Conservation (phyloP, 2,888 invertebrate genomes). For the Polymixis lichenea region DNA sequence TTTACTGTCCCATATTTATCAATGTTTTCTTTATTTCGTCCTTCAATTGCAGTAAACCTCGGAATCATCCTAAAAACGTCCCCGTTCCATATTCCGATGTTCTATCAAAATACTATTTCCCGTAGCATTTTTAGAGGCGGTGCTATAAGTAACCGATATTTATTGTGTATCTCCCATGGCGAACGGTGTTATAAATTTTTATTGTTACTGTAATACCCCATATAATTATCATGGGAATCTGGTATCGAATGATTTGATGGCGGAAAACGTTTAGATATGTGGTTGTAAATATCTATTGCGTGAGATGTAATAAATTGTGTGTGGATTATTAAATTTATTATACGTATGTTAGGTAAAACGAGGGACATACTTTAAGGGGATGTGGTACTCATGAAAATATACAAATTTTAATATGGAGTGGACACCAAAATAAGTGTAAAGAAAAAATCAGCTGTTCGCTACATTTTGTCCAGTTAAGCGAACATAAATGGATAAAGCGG, state of each 20-base stretch:
- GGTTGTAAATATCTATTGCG: constrained; percentile 60
- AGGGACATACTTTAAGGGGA: no score
- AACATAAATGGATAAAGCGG: no score
- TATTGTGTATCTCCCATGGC: constrained; percentile 61
- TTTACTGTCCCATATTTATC: no score
- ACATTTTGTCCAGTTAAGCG: no score
- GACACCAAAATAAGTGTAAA: no score
- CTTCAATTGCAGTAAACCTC: constrained; percentile 11
- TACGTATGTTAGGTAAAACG: no score
- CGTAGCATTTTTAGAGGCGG: constrained; percentile 53
- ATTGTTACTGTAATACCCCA: constrained; percentile 65
- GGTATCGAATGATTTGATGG: constrained; percentile 65
- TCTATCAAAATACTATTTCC: constrained; percentile 52
- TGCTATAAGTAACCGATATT: constrained; percentile 57
- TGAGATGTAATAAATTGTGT: constrained; percentile 31
- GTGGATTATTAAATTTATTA: constrained; percentile 17
- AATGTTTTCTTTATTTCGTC: neutral
- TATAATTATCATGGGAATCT: constrained; percentile 75
- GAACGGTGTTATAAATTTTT: constrained; percentile 66
- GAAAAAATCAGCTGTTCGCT: no score
- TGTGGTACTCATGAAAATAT: no score
- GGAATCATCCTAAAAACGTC: constrained; percentile 8
- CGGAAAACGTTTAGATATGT: constrained; percentile 47
- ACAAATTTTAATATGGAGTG: no score
- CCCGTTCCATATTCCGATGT: constrained; percentile 14